Base-by-base conservation (phyloP, 2,797 vertebrate species). In the Falco columbarius region DNA sequence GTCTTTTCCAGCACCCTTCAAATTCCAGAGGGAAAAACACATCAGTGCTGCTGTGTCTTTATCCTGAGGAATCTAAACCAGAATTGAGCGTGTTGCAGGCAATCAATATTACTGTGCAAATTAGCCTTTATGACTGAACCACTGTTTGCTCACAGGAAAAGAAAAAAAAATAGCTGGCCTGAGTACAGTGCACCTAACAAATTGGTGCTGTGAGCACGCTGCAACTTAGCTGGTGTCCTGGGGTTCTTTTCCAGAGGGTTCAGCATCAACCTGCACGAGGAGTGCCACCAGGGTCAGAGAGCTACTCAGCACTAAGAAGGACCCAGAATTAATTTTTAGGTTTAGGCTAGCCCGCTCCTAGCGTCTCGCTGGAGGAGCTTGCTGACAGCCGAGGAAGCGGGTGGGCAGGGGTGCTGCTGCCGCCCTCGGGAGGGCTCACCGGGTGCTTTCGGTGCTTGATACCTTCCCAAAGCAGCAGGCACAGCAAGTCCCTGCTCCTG, bases 21-120 rank as follows among this genome's bases (percentile, higher is more conserved):
- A 87, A 83, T 96, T 96, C 96, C 92, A 93, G 87, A 86, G 89
- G 95, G 95, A 87, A 94, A 94, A 95, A 34, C 93, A 88, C 32
- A 30, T 90, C 95, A 77, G n/a, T 6, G 81, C 70, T 62, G 71
- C 93, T 74, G 83, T 38, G 7, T 93, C 93, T 94, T 95, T 89
- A 95, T 96, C 95, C 95, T 71, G 36, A 44, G 91, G 93, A 97
- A 97, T 97, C 96, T 97, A 97, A 97, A 96, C 86, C 47, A 92
- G 95, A 96, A 97, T 75, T 96, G 93, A 97, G 61, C 61, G 26
- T 81, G 83, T 89, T 92, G 82, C 89, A 56, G 56, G 96, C 96
- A 94, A 97, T 97, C 98, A 96, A 95, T 97, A 98, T 86, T 89
- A 83, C 95, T 95, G 87, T 96, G 96, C 95, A 98, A 97, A 98